Percentiles rank a stretch among this genome's conserved stretches.
Evolutionary conservation across 2,113 vertebrate genomes (phyloP).

Genomic region (Rhabdomys dilectus): DNA sequence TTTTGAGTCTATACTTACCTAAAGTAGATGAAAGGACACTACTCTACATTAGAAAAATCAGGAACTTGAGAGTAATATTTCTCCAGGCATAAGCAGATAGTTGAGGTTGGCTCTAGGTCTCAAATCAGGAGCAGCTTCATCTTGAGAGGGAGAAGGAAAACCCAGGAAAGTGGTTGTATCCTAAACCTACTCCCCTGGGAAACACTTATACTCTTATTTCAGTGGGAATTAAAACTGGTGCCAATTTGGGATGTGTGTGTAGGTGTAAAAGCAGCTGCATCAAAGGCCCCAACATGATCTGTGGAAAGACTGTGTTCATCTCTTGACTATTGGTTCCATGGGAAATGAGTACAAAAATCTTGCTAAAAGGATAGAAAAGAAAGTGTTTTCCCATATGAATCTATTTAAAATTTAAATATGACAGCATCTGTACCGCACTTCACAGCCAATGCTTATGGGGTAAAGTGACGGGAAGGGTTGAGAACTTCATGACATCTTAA

Average conservation of each 20-base stretch:
- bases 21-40: background rate
- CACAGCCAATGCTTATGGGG: background rate
- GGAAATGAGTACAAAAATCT: constrained; percentile 7
- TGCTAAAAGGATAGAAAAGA: background rate
- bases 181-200: background rate
- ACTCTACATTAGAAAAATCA: background rate
- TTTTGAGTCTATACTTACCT: background rate
- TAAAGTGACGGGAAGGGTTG: background rate
- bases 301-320: background rate
- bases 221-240: background rate
- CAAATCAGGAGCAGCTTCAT: background rate
- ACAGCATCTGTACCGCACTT: constrained; percentile 8
- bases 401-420: constrained; percentile 68
- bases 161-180: background rate
- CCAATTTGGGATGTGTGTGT: background rate
- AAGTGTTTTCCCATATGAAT: constrained; percentile 38
- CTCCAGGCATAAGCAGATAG: background rate
- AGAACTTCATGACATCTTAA: constrained; percentile 65
- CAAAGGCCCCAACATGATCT: background rate
- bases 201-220: background rate
- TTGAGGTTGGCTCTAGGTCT: background rate
- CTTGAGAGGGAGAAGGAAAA: background rate
- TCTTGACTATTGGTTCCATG: background rate
- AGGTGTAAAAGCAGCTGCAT: background rate
- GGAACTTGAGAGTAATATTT: background rate